A percentile compares a stretch with the other conserved stretches of the same genome.
These are phyloP conservation scores for Acanthosepion pharaonis DNA, from an alignment of 2,888 invertebrate genomes.

Conservation along the genomic window DNA sequence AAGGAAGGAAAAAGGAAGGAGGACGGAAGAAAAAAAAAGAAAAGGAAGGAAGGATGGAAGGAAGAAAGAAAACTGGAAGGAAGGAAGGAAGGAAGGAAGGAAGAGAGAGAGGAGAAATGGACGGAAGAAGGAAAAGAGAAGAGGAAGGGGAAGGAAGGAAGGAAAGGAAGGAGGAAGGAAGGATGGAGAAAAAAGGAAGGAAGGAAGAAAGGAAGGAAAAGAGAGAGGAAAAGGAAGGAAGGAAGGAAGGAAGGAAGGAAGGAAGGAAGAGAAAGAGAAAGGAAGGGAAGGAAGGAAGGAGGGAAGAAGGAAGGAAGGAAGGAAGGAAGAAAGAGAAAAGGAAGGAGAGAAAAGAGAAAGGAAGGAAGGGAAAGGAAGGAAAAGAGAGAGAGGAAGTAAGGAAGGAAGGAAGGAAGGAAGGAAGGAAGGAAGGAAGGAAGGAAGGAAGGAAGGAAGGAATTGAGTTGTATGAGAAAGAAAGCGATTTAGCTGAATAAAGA, in stretches of 20 bases:
- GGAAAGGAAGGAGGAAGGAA: neutral
- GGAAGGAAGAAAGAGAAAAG: neutral
- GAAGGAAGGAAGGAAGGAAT: neutral
- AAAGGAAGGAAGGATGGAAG: too few relatives aligned
- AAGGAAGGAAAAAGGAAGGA: too few relatives aligned
- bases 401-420: neutral
- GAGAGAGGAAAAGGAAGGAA: neutral
- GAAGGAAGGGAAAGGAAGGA: neutral
- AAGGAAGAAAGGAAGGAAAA: neutral
- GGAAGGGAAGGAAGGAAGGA: neutral
- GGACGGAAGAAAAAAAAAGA: too few relatives aligned
- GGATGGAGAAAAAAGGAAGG: neutral
- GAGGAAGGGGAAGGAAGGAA: neutral
- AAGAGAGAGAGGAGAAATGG: too few relatives aligned
- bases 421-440: neutral
- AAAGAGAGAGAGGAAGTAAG: neutral
- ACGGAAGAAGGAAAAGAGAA: too few relatives aligned
- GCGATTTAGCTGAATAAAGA: neutral
- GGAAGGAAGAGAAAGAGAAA: neutral
- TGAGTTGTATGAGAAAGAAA: neutral
- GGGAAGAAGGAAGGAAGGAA: neutral
- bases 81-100: too few relatives aligned
- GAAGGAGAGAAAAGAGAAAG: too few relatives aligned
- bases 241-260: neutral
- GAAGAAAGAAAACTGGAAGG: too few relatives aligned